Base-by-base conservation (phyloP, 2,888 invertebrate species). In the Halictus quadricinctus region DNA sequence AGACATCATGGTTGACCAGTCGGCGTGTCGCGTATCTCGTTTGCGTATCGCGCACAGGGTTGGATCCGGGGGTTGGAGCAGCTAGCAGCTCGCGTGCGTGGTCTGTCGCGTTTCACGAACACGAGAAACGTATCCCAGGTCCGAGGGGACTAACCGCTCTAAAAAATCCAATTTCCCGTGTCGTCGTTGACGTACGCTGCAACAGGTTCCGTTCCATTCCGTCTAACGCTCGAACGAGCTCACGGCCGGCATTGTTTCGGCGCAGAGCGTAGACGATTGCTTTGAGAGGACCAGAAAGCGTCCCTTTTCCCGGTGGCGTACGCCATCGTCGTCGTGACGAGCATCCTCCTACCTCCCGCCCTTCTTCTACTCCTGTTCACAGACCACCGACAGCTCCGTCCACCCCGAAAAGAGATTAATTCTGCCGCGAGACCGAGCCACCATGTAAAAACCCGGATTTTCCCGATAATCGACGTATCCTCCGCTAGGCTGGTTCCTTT, bases 121-220 rank as follows among this genome's bases (percentile, higher is more conserved):
- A 85, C 72, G 83, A 78, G 80, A 86, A 84, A 81, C 69, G 85
- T 80, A 80, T 80, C 73, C 21, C 50, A 54, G 64, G 48, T n/a
- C 48, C 58, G 58, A 58, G 8, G 46, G 64, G 76, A 72, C 74
- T 73, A 81, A 79, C 77, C 77, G 72, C 80, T 81, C 76, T 79
- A 80, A 88, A 89, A 89, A 89, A 80, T 87, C 87, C 83, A 85
- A 87, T 88, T 84, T 84, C 85, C 81, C 66, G 72, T 84, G 77
- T 74, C 79, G 76, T 80, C 85, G 84, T 83, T 76, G 81, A 85
- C 86, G 86, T 79, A 76, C 76, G 75, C 89, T 81, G 90, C 91
- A 90, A 90, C 90, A 90, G 91, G 90, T 90, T 86, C 84, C 85
- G 85, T 89, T 87, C 86, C 81, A 82, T 88, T 88, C 85, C 81